Conservation (phyloP, 2,888 invertebrate genomes). For the Nephrotoma guestfalica region DNA sequence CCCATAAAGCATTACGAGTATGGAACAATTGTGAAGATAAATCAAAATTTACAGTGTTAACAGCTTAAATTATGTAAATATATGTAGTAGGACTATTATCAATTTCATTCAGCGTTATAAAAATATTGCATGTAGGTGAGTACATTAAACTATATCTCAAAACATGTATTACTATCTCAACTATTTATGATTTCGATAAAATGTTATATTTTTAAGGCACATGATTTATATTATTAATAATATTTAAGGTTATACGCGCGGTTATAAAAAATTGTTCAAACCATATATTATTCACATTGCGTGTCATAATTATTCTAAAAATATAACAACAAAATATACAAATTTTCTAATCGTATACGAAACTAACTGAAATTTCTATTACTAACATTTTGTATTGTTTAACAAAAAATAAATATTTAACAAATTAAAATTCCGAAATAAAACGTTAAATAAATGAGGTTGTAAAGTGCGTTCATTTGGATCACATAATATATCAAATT, state of each 20-base stretch:
- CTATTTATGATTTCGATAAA: background rate
- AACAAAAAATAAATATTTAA: background rate
- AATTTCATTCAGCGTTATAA: no score
- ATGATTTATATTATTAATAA: background rate
- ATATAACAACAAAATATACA: background rate
- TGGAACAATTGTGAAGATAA: no score
- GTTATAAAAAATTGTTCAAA: background rate
- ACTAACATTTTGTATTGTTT: background rate
- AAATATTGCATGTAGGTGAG: no score
- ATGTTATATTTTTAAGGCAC: background rate
- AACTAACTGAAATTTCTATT: background rate
- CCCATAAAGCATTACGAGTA: no score
- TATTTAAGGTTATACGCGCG: background rate
- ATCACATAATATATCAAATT: background rate
- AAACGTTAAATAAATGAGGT: background rate
- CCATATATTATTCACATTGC: background rate
- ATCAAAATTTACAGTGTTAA: no score
- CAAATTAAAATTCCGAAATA: background rate
- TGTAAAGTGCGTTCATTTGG: background rate
- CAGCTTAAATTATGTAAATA: no score
- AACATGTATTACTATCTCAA: background rate
- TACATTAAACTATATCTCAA: background rate
- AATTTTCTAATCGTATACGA: background rate
- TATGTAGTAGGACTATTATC: no score
- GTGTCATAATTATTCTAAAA: background rate